phyloP scores from a whole-genome alignment of 2,113 vertebrate species.

The Elachura formosa region DNA sequence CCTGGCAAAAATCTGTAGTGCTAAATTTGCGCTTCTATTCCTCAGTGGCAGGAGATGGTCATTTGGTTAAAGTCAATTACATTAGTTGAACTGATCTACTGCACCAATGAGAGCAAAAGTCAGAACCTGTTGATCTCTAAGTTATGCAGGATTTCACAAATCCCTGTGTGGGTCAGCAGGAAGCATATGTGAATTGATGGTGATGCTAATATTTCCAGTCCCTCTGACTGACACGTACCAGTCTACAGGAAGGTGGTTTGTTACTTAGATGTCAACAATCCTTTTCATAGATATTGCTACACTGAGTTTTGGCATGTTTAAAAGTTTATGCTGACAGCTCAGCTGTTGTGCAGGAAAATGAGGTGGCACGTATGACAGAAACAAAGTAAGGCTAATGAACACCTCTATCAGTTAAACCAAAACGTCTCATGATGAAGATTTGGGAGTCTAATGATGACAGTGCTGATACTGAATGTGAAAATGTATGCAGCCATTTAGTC shows the following conservation, averaged over 20 bases:
- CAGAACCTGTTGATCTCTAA: background rate
- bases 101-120: background rate
- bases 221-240: background rate
- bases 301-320: background rate
- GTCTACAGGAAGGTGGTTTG: background rate
- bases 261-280: background rate
- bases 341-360: background rate
- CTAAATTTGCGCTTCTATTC: background rate
- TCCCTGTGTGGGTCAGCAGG: background rate
- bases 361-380: background rate
- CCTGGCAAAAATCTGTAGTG: background rate
- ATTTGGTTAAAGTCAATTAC: constrained; percentile 1
- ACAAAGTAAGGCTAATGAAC: background rate
- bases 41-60: background rate
- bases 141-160: background rate
- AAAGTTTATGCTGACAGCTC: background rate
- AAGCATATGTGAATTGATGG: background rate
- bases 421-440: background rate
- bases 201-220: background rate
- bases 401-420: background rate
- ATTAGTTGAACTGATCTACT: background rate
- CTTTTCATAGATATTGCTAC: background rate
- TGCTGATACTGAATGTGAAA: background rate
- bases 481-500: background rate
- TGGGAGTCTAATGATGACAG: background rate